Evolutionary conservation across 2,797 vertebrate genomes (phyloP).

Genomic region (Harpagifer antarcticus): DNA sequence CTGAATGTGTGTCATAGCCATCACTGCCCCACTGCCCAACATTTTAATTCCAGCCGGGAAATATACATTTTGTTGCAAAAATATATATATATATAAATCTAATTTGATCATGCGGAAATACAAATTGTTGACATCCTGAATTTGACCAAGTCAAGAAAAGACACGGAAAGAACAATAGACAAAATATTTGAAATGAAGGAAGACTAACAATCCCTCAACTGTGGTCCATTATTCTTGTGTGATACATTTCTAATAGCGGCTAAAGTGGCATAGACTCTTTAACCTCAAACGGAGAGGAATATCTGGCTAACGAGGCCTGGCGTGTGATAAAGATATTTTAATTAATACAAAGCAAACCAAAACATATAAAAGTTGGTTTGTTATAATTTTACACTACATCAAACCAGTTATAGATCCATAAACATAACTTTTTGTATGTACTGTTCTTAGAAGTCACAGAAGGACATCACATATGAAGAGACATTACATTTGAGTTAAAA

Average conservation of each 20-base stretch:
- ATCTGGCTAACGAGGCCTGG: not conserved
- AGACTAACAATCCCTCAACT: too few species aligned
- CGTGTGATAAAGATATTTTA: too few species aligned
- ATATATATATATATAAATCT: too few species aligned
- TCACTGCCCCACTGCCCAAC: conserved; percentile 9
- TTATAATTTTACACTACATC: not conserved
- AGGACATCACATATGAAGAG: too few species aligned
- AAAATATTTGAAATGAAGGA: not conserved
- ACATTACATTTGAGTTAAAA: conserved; percentile 33
- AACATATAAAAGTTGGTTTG: not conserved
- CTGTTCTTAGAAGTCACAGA: not conserved
- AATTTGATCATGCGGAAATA: too few species aligned
- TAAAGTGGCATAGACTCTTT: not conserved
- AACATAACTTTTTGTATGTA: not conserved
- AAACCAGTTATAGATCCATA: not conserved
- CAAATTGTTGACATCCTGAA: not conserved
- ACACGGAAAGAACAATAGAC: not conserved
- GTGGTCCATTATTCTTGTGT: too few species aligned
- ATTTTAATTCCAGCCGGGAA: conserved; percentile 35
- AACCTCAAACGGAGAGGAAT: not conserved
- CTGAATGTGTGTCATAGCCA: not conserved
- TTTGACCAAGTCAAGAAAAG: not conserved
- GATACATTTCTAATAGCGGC: not conserved
- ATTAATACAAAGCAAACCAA: not conserved
- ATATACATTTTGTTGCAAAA: conserved; percentile 1